Evolutionary conservation across 2,797 vertebrate genomes (phyloP), one percentile per base, ranked within the genome.

Genomic region (Melanotaenia pygmaea): DNA sequence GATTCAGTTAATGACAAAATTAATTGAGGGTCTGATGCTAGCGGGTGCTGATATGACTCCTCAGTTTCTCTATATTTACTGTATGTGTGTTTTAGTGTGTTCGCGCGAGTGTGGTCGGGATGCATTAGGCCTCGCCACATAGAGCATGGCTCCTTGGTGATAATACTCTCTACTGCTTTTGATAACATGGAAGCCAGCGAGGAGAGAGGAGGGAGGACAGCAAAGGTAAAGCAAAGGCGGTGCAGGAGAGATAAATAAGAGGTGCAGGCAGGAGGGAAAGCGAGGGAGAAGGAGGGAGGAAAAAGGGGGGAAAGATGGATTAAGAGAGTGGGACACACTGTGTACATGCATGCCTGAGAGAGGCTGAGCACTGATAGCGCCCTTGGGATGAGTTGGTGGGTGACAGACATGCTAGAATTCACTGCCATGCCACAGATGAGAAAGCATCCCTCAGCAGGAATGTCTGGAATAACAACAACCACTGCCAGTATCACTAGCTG

Each of bases 1-100:
- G 88, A 89, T 88, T 85, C 74, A 26, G 80, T 89, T 91, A 88
- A 91, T 86, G 83, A 90, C 82, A 54, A 87, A 89, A 91, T 87
- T 86, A 91, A 91, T 86, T 86, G 86, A 87, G 72, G 77, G 72
- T 78, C 76, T 81, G 85, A 90, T 62, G 63, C 77, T 74, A 78
- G 77, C 24, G 8, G 74, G 40, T 13, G 13, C 86, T 69, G 88
- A 91, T 92, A 88, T 87, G 77, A 63, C 77, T 67, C 51, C 45
- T 74, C 9, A 22, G 11, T 79, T 47, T 71, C 37, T 66, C 26
- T 73, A 32, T 63, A 35, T 59, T 53, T 53, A 69, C 47, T 76
- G 63, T 64, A 62, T 59, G 51, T 68, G 59, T 10, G 2, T 76
- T 70, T 67, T 30, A 50, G 70, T 76, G 56, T 67, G 51, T 82